phyloP scores from a whole-genome alignment of 2,888 invertebrate genomes.

The Thalpophila matura region DNA sequence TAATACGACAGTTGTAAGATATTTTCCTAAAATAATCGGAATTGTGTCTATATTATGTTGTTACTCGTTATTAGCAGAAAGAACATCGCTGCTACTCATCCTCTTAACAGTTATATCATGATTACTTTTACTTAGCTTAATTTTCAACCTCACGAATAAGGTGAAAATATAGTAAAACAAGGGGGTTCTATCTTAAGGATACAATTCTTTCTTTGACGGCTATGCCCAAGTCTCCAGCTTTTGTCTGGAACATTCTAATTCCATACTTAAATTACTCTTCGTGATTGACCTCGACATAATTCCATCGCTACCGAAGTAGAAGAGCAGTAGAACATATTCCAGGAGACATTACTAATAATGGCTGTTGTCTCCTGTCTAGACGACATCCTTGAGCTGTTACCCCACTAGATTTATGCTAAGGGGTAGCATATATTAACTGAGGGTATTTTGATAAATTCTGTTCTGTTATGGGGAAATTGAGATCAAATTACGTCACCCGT shows the following conservation, averaged over 20 bases:
- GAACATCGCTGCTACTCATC: too few species aligned
- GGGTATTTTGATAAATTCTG: slow-evolving; percentile 6
- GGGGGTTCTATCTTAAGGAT: too few species aligned
- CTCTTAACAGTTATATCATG: too few species aligned
- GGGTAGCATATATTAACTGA: slow-evolving; percentile 7
- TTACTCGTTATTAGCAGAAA: too few species aligned
- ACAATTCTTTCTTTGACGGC: too few species aligned
- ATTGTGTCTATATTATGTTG: too few species aligned
- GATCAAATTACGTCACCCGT: slow-evolving; percentile 10
- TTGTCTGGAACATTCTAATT: neutral
- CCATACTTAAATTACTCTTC: neutral
- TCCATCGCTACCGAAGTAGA: slow-evolving; percentile 19
- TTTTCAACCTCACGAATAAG: too few species aligned
- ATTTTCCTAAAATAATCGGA: too few species aligned
- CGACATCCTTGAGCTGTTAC: slow-evolving; percentile 51
- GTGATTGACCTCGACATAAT: slow-evolving; percentile 31
- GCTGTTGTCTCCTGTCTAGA: slow-evolving; percentile 63
- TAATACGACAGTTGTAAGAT: too few species aligned
- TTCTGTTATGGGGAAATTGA: neutral
- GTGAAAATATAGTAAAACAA: too few species aligned
- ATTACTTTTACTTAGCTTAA: too few species aligned
- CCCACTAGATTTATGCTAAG: slow-evolving; percentile 19
- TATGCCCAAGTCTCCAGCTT: too few species aligned
- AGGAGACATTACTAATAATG: slow-evolving; percentile 51
- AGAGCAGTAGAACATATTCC: slow-evolving; percentile 35